These are phyloP conservation scores for Brachionus sp. DNA, from an alignment of 1,140 invertebrate species.

Conservation along the genomic window DNA sequence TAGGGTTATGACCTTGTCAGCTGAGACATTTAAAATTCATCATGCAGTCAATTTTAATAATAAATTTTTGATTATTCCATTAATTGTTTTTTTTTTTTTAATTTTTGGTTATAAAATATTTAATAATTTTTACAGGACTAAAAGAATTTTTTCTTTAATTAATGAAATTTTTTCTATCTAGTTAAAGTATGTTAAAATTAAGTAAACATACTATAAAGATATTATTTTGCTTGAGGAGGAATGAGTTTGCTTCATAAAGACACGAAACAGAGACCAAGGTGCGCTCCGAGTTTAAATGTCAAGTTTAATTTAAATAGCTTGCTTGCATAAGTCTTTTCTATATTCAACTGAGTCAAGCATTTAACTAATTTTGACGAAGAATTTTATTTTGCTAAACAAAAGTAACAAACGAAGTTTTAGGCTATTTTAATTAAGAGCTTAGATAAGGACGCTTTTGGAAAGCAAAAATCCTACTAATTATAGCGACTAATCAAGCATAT, in stretches of 20 bases:
- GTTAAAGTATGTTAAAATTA: not conserved
- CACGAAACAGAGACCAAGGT: not conserved
- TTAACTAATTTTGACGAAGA: not conserved
- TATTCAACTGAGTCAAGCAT: not conserved
- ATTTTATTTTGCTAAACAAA: not conserved
- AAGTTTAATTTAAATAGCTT: not conserved
- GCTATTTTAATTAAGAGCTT: not conserved
- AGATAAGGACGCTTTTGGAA: not conserved
- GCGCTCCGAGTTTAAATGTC: not conserved
- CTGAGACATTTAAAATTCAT: too few relatives aligned
- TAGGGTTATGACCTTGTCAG: too few relatives aligned
- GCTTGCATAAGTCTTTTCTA: not conserved
- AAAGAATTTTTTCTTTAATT: too few relatives aligned
- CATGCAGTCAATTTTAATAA: too few relatives aligned
- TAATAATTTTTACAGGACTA: too few relatives aligned
- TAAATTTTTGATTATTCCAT: too few relatives aligned
- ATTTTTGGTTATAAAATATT: too few relatives aligned
- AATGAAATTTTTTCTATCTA: too few relatives aligned
- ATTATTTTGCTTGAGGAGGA: not conserved
- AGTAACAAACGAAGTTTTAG: not conserved
- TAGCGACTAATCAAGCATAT: not conserved
- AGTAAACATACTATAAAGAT: not conserved
- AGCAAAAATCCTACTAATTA: not conserved
- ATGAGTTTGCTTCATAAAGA: not conserved
- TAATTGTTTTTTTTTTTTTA: too few relatives aligned